Evolutionary conservation across 2,113 vertebrate genomes (phyloP), one percentile per base, ranked within the genome.

Genomic region (Cryptomyrus ogoouensis): DNA sequence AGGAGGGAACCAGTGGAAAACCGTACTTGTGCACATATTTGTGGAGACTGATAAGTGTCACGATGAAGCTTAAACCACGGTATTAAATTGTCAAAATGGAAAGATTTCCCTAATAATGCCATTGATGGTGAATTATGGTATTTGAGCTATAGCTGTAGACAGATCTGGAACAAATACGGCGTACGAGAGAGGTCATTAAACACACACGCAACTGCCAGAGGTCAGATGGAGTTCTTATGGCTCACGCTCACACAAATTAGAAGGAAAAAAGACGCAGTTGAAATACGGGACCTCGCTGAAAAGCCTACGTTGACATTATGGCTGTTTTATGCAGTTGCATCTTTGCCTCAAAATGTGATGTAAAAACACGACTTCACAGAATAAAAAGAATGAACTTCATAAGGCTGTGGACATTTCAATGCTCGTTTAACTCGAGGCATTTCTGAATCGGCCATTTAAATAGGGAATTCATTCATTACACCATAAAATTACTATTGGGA

Each of bases 71-170:
- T 97, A 95, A 96, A 97, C 96, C 96, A 95, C 96, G 94, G 97
- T 96, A 97, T 98, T 98, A 97, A 96, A 97, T 96, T 97, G 97
- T 98, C 97, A 97, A 96, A 97, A 89, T 95, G 95, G 94, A 96
- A 96, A 96, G 95, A 95, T 97, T 96, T 96, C 94, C 93, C 95
- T 95, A 96, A 97, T 96, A 95, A 95, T 96, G 95, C 93, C 93
- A 90, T 94, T 95, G 94, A 92, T 89, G 91, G 96, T 96, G 96
- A 97, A 96, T 94, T 96, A 94, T 96, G 94, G 95, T 95, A 95
- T 95, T 95, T 94, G 94, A 89, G 93, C 93, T 94, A 35, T 35
- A 91, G 92, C 94, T 94, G 94, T 95, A 91, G 94, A 95, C 92
- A 93, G 91, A 89, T 39, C 87, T 91, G 92, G 92, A 92, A 93